Conservation (phyloP, 2,113 vertebrate genomes). For the Pyrgilauda ruficollis region DNA sequence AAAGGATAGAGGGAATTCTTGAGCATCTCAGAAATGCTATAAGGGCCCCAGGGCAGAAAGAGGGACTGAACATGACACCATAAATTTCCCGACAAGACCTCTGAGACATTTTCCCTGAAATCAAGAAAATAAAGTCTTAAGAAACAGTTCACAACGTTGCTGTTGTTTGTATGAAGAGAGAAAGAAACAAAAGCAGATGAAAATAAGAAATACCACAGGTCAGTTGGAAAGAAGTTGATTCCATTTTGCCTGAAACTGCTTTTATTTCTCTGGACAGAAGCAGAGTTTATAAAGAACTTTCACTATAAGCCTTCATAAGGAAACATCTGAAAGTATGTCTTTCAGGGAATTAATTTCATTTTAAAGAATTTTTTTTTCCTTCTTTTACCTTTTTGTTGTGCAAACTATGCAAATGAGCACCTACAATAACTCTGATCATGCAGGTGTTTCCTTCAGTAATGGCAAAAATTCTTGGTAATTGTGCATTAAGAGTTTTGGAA, state of each 20-base stretch:
- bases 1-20: background rate
- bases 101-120: constrained; percentile 1
- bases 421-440: background rate
- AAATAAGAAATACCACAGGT: background rate
- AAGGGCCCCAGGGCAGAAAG: background rate
- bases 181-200: background rate
- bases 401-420: background rate
- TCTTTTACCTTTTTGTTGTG: background rate
- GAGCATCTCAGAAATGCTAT: background rate
- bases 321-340: background rate
- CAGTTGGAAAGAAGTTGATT: background rate
- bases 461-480: background rate
- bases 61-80: background rate
- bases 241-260: background rate
- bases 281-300: background rate
- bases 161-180: background rate
- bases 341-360: background rate
- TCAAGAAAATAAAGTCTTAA: background rate
- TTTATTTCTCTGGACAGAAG: background rate
- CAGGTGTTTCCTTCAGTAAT: background rate
- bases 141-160: background rate
- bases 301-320: background rate
- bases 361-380: background rate
- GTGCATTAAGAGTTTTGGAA: background rate
- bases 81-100: background rate